Conservation (phyloP, 2,797 vertebrate species). For the Falco cherrug region DNA sequence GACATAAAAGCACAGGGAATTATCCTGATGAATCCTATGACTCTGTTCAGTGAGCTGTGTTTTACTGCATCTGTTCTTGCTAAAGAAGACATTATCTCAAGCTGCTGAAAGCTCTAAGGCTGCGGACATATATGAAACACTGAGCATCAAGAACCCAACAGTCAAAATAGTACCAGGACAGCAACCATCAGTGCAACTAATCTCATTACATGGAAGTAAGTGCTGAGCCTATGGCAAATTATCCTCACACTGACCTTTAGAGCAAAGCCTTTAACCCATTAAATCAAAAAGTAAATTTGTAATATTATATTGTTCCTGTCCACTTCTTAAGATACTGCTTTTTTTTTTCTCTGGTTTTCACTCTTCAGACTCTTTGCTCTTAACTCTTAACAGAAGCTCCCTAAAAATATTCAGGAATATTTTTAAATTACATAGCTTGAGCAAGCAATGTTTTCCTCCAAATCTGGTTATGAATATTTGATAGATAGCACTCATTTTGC, state of each 20-base stretch:
- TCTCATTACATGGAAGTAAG: not conserved
- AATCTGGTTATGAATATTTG: constrained; percentile 59
- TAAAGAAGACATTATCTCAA: not conserved
- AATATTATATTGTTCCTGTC: not conserved
- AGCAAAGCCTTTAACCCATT: not conserved
- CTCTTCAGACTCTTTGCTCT: not conserved
- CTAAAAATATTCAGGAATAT: constrained; percentile 52
- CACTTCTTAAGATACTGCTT: not conserved
- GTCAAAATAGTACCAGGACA: not conserved
- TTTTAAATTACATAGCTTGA: constrained; percentile 27
- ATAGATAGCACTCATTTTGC: constrained; percentile 2
- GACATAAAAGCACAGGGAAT: not conserved
- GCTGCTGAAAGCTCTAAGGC: constrained; percentile 15
- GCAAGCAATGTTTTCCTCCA: constrained; percentile 20
- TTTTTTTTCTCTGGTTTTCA: not conserved
- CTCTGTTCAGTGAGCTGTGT: not conserved
- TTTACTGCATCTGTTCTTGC: constrained; percentile 31
- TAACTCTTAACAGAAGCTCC: constrained; percentile 4
- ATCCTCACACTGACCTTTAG: not conserved
- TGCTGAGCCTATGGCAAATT: not conserved
- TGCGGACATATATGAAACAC: not conserved
- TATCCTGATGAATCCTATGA: not conserved
- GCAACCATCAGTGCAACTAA: not conserved
- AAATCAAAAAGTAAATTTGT: not conserved
- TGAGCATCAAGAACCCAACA: not conserved